These are phyloP conservation scores for Lysiphlebus fabarum DNA, from an alignment of 1,140 invertebrate species.

Conservation along the genomic window DNA sequence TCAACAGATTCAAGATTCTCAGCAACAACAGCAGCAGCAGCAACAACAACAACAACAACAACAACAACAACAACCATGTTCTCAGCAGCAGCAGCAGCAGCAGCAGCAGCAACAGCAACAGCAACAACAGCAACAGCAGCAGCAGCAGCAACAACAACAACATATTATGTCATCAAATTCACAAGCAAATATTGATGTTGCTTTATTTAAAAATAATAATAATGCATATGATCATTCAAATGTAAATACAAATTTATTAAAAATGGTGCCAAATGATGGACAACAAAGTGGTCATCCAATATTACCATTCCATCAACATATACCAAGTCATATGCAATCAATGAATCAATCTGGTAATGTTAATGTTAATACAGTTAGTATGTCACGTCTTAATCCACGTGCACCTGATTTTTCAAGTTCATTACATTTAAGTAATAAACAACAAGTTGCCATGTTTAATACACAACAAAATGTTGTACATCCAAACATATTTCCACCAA, in stretches of 20 bases:
- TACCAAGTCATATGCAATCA: conserved; percentile 51
- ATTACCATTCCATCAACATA: conserved; percentile 46
- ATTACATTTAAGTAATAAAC: conserved; percentile 51
- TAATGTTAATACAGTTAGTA: conserved; percentile 55
- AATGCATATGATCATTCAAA: conserved; percentile 45
- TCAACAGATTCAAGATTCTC: not conserved
- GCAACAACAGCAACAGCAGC: conserved; percentile 12
- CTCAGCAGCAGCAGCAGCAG: conserved; percentile 39
- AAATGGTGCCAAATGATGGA: conserved; percentile 49
- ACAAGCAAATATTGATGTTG: conserved; percentile 28
- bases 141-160: conserved; percentile 21
- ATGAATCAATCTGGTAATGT: conserved; percentile 46
- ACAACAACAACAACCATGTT: conserved; percentile 25
- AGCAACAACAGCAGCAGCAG: not conserved
- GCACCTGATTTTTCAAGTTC: conserved; percentile 77
- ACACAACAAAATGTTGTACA: conserved; percentile 42
- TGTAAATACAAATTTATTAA: conserved; percentile 48
- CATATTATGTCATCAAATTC: conserved; percentile 23
- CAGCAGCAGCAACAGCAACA: conserved; percentile 34
- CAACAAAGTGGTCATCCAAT: conserved; percentile 39
- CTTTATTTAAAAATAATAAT: conserved; percentile 33
- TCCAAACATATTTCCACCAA: conserved; percentile 46
- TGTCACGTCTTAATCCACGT: conserved; percentile 81
- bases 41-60: not conserved
- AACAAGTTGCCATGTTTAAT: conserved; percentile 52